These are phyloP conservation scores for Lissocephala sabroskyi DNA, from an alignment of 2,888 invertebrate genomes.

Conservation along the genomic window DNA sequence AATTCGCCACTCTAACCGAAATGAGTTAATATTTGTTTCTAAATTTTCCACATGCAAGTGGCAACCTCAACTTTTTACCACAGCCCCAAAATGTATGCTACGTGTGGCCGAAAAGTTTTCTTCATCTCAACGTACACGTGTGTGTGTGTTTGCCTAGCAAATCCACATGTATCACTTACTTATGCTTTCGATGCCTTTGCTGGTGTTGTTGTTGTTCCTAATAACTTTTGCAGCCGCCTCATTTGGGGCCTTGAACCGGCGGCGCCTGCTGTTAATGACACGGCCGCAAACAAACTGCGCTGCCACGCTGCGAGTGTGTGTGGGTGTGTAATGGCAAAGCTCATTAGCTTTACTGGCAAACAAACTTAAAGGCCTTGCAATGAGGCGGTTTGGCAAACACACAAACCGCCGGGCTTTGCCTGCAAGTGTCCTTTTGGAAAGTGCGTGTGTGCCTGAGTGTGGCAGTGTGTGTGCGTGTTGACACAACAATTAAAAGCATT, in stretches of 20 bases:
- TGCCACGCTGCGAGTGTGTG: slow-evolving; percentile 13
- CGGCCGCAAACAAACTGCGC: slow-evolving; percentile 66
- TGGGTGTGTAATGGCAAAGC: slow-evolving; percentile 63
- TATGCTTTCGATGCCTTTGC: slow-evolving; percentile 48
- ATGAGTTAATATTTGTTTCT: slow-evolving; percentile 51
- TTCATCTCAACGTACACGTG: background rate
- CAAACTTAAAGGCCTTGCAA: slow-evolving; percentile 65
- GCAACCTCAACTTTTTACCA: too few relatives aligned
- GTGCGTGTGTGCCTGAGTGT: slow-evolving; percentile 8
- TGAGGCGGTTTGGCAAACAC: slow-evolving; percentile 51
- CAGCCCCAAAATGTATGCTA: background rate
- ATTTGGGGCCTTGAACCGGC: slow-evolving; percentile 35
- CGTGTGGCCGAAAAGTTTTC: background rate
- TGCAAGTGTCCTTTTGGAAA: slow-evolving; percentile 17
- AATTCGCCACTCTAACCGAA: slow-evolving; percentile 46
- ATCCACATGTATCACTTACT: slow-evolving; percentile 55
- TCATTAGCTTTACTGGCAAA: slow-evolving; percentile 64
- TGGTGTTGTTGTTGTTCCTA: slow-evolving; percentile 59
- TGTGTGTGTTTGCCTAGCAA: slow-evolving; percentile 39
- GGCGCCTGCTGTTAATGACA: slow-evolving; percentile 66
- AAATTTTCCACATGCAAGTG: too few relatives aligned
- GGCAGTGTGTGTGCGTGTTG: slow-evolving; percentile 43
- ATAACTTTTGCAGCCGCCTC: slow-evolving; percentile 43
- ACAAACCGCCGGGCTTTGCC: slow-evolving; percentile 12
- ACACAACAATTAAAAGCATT: slow-evolving; percentile 66